A percentile compares a stretch with the other conserved stretches of the same genome.
Evolutionary conservation across 2,113 vertebrate genomes (phyloP).

Genomic region (Chaetorhynchus papuensis): DNA sequence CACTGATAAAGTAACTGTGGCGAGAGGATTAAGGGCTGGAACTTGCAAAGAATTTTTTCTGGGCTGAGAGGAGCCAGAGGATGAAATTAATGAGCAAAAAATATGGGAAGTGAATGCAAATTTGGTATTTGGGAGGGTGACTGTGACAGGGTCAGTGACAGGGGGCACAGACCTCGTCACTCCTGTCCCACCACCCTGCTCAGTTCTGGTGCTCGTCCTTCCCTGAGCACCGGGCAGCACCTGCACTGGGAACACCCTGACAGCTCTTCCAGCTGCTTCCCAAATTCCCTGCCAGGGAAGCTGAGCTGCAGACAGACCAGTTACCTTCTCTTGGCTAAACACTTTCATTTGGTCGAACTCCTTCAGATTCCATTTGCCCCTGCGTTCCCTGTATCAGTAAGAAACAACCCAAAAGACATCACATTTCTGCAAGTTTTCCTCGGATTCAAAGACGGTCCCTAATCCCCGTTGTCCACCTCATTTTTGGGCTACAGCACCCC

Average conservation of each 20-base stretch:
- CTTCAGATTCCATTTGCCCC: neutral
- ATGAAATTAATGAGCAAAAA: constrained; percentile 6
- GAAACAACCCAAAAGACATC: neutral
- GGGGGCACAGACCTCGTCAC: neutral
- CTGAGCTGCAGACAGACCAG: neutral
- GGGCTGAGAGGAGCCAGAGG: neutral
- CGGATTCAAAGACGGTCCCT: neutral
- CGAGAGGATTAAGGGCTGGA: neutral
- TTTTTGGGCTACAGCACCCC: neutral
- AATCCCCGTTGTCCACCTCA: neutral
- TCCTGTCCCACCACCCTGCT: neutral
- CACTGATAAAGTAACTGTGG: neutral
- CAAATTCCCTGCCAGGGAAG: neutral
- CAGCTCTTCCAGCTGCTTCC: neutral
- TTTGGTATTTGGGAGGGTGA: neutral
- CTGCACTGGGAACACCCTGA: neutral
- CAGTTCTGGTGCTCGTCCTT: neutral
- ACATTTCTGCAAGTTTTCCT: neutral
- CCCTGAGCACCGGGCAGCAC: neutral
- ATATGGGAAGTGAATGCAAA: neutral
- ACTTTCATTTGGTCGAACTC: neutral
- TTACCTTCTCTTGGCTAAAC: neutral
- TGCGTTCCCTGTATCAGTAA: accelerated
- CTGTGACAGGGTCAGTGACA: neutral
- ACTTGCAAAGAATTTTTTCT: neutral